These are phyloP conservation scores for Rattus rattus DNA, from an alignment of 2,113 vertebrate genomes.

Conservation along the genomic window DNA sequence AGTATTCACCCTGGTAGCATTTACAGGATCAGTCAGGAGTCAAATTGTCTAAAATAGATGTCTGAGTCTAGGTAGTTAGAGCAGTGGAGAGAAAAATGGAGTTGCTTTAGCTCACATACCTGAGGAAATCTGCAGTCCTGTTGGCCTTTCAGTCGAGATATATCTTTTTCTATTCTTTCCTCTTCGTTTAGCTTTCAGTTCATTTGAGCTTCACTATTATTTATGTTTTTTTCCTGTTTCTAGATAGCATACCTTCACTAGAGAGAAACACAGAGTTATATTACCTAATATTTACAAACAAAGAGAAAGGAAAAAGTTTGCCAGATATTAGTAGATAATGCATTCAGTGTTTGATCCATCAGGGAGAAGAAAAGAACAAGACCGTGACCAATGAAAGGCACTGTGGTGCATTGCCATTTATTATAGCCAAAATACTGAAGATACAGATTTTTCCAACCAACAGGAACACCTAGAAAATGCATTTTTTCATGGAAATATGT, in stretches of 20 bases:
- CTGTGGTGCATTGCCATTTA: not conserved
- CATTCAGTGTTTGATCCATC: not conserved
- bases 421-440: not conserved
- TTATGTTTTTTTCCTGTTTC: not conserved
- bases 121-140: not conserved
- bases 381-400: fast-evolving
- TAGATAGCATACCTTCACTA: not conserved
- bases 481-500: not conserved
- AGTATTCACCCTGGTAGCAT: not conserved
- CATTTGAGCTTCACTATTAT: not conserved
- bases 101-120: not conserved
- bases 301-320: not conserved
- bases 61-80: not conserved
- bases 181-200: not conserved
- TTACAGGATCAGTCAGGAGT: not conserved
- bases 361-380: not conserved
- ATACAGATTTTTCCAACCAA: not conserved
- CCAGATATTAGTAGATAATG: not conserved
- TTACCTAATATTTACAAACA: not conserved
- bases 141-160: too few species aligned
- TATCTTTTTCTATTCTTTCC: not conserved
- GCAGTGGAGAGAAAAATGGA: not conserved
- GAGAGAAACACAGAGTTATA: not conserved
- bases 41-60: not conserved
- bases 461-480: not conserved